Evolutionary conservation across 2,113 vertebrate species (phyloP).

Genomic region (Salvelinus fontinalis): DNA sequence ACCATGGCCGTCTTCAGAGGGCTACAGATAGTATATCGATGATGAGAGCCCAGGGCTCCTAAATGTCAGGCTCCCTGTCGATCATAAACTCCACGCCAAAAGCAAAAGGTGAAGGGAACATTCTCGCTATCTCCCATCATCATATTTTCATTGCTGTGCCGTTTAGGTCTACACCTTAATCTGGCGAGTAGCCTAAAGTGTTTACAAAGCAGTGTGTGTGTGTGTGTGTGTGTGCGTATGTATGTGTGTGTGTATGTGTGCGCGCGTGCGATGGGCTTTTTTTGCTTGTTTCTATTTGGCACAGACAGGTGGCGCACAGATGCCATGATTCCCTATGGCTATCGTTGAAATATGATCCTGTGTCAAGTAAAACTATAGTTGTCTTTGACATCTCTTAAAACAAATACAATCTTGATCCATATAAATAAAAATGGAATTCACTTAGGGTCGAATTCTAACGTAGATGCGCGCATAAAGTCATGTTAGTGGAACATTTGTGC

Average conservation of each 20-base stretch:
- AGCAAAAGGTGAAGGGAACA: not conserved
- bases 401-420: no score
- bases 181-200: not conserved
- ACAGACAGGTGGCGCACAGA: slow-evolving; percentile 66
- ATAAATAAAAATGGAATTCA: no score
- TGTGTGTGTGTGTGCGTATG: not conserved
- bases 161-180: not conserved
- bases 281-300: slow-evolving; percentile 10
- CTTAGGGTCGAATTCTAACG: no score
- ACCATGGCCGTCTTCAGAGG: not conserved
- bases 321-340: slow-evolving; percentile 28
- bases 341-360: no score
- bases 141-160: no score
- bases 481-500: no score
- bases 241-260: not conserved
- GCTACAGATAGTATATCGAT: not conserved
- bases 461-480: no score
- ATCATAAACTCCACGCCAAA: not conserved
- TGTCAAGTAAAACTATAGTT: no score
- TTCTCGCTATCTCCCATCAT: no score
- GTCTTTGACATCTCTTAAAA: no score
- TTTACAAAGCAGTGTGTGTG: not conserved
- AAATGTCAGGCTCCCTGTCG: no score
- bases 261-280: not conserved
- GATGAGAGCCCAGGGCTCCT: no score